Conservation (phyloP, 2,113 vertebrate genomes). For the Paramisgurnus dabryanus region DNA sequence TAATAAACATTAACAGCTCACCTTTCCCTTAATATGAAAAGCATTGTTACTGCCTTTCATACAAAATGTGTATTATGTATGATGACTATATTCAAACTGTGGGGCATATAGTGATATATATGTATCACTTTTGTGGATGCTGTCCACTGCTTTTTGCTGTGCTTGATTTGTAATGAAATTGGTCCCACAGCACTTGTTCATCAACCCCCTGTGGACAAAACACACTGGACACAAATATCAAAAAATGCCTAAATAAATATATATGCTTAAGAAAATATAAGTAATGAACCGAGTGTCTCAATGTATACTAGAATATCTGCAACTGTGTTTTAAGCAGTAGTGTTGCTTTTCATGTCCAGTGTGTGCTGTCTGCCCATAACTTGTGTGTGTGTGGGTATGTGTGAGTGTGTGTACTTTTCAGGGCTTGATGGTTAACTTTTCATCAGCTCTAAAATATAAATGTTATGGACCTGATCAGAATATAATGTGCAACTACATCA, state of each 20-base stretch:
- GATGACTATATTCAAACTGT: constrained; percentile 51
- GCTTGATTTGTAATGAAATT: constrained; percentile 68
- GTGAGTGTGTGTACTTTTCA: not conserved
- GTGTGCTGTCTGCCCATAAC: constrained; percentile 20
- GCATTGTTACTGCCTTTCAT: constrained; percentile 75
- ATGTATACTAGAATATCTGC: constrained; percentile 56
- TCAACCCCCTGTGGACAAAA: constrained; percentile 67
- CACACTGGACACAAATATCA: constrained; percentile 50
- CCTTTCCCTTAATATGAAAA: constrained; percentile 72
- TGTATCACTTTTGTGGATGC: constrained; percentile 63
- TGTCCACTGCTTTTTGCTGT: constrained; percentile 61
- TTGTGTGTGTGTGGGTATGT: not conserved
- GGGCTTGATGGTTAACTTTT: constrained; percentile 21
- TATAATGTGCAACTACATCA: not conserved
- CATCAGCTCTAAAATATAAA: not conserved
- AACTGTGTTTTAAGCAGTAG: constrained; percentile 53
- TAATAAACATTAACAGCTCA: constrained; percentile 61
- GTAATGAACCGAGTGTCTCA: constrained; percentile 58
- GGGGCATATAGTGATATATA: constrained; percentile 51
- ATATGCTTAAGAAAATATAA: constrained; percentile 48
- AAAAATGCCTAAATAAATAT: constrained; percentile 36
- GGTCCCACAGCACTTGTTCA: constrained; percentile 61
- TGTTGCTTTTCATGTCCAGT: constrained; percentile 35
- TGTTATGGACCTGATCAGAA: not conserved
- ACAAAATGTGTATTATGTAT: constrained; percentile 70